Evolutionary conservation across 2,113 vertebrate genomes (phyloP).

Genomic region (Cinclus mexicanus): DNA sequence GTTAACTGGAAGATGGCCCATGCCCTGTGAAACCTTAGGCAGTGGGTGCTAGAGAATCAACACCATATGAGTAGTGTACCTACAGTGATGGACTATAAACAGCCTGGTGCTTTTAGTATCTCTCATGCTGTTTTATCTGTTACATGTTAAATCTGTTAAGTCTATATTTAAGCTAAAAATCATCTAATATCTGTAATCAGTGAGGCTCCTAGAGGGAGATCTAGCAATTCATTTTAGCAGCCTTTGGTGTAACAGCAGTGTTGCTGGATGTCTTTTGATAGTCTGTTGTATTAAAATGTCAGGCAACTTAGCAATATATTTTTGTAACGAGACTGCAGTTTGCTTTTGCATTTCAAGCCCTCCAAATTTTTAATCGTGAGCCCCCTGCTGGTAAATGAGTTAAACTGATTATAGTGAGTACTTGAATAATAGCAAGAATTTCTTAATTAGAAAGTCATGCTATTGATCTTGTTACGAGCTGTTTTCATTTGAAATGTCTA

Average conservation of each 20-base stretch:
- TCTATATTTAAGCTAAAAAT: slow-evolving; percentile 30
- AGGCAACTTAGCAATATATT: background rate
- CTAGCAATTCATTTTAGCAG: slow-evolving; percentile 9
- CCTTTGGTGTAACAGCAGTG: background rate
- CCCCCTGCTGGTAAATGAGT: slow-evolving; percentile 4
- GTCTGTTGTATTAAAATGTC: background rate
- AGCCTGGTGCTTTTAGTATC: background rate
- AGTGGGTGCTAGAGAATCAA: background rate
- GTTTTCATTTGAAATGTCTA: slow-evolving; percentile 13
- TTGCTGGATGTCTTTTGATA: background rate
- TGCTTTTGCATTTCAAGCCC: background rate
- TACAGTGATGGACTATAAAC: background rate
- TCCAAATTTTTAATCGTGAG: slow-evolving; percentile 22
- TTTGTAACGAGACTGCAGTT: background rate
- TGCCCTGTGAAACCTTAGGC: background rate
- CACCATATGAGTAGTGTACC: background rate
- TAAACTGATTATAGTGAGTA: background rate
- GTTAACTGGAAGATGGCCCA: background rate
- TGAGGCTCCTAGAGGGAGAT: background rate
- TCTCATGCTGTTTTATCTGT: background rate
- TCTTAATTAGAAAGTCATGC: slow-evolving; percentile 21
- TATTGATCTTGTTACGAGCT: slow-evolving; percentile 44
- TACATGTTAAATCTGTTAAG: background rate
- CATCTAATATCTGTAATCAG: background rate
- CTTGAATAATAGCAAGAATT: background rate